A percentile compares a stretch with the other conserved stretches of the same genome.
phyloP scores from a whole-genome alignment of 2,113 vertebrate genomes.

The Tragelaphus scriptus region DNA sequence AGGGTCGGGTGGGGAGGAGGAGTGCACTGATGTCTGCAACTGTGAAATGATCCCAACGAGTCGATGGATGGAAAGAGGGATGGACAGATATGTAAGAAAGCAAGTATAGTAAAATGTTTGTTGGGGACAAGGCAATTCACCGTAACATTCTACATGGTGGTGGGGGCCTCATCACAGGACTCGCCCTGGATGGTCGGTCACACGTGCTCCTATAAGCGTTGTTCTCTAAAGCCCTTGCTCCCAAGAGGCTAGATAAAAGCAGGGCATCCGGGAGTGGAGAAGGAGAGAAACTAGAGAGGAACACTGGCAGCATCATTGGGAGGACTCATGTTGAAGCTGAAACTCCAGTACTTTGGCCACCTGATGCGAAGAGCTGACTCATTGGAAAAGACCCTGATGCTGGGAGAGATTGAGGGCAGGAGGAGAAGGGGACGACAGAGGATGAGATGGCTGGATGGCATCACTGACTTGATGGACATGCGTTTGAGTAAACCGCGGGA shows the following conservation, averaged over 20 bases:
- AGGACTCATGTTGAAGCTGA: too few species aligned
- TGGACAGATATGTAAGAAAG: neutral
- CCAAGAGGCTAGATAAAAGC: neutral
- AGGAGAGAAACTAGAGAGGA: neutral
- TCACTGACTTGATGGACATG: too few species aligned
- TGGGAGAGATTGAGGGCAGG: too few species aligned
- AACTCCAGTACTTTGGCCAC: too few species aligned
- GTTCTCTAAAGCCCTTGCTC: neutral
- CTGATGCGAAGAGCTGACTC: too few species aligned
- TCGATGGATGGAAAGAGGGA: neutral
- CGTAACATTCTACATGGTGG: neutral
- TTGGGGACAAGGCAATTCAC: neutral
- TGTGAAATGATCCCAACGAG: neutral
- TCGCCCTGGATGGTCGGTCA: neutral
- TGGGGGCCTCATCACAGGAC: neutral
- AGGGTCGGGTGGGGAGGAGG: too few species aligned
- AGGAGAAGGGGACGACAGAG: too few species aligned
- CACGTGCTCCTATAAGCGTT: too few species aligned
- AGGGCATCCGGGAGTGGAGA: too few species aligned
- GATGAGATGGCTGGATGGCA: too few species aligned
- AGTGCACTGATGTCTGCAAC: neutral
- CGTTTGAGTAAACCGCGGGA: too few species aligned
- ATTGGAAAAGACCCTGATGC: too few species aligned
- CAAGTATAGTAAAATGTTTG: neutral
- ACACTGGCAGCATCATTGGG: neutral